Evolutionary conservation across 2,113 vertebrate species (phyloP).

Genomic region (Maccullochella peelii): DNA sequence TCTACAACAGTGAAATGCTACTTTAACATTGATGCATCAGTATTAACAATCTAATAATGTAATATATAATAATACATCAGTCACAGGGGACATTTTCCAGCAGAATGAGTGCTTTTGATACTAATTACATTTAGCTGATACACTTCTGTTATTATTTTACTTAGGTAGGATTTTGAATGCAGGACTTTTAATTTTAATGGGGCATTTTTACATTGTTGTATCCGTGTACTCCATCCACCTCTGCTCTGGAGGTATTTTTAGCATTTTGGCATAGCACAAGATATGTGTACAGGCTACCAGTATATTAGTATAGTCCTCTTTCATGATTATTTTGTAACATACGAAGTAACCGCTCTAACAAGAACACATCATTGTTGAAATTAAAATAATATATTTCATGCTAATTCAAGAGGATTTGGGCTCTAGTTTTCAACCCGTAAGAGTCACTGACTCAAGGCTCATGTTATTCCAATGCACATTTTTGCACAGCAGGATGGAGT

Average conservation of each 20-base stretch:
- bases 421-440: neutral
- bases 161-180: neutral
- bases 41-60: neutral
- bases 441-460: neutral
- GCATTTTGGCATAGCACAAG: neutral
- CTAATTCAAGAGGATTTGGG: neutral
- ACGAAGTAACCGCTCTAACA: neutral
- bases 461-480: neutral
- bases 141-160: neutral
- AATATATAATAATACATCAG: neutral
- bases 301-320: neutral
- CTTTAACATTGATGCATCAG: neutral
- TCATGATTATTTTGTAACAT: neutral
- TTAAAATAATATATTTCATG: neutral
- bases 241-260: neutral
- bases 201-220: neutral
- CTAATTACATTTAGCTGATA: neutral
- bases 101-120: neutral
- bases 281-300: neutral
- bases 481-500: conserved; percentile 31
- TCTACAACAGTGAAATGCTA: neutral
- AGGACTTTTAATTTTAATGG: neutral
- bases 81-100: neutral
- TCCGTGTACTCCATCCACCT: neutral
- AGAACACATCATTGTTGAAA: neutral